Evolutionary conservation across 2,888 invertebrate species (phyloP).

Genomic region (Ichneumoninae sp.): DNA sequence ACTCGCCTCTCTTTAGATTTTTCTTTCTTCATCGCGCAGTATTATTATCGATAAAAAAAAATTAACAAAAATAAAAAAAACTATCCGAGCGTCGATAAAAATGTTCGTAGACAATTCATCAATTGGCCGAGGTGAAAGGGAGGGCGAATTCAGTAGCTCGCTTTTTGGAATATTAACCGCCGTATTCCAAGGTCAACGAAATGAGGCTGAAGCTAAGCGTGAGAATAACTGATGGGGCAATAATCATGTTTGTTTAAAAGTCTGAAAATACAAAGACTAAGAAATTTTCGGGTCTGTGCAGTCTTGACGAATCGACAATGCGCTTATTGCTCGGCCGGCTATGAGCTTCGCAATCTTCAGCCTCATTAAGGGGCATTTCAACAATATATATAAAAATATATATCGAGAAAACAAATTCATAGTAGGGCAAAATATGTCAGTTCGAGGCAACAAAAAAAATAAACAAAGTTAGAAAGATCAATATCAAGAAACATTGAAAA

Average conservation of each 20-base stretch:
- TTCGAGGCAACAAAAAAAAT: conserved; percentile 39
- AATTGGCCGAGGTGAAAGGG: conserved; percentile 52
- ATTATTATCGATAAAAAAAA: not conserved
- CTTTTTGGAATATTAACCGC: conserved; percentile 73
- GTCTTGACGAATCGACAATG: conserved; percentile 65
- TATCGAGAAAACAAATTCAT: conserved; percentile 10
- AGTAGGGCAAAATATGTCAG: conserved; percentile 4
- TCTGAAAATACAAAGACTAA: not conserved
- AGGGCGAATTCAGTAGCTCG: conserved; percentile 82
- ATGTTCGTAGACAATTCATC: conserved; percentile 29
- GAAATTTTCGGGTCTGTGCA: conserved; percentile 60
- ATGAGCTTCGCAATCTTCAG: conserved; percentile 45
- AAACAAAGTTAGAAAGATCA: conserved; percentile 12
- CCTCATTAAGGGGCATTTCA: conserved; percentile 43
- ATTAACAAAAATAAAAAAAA: not conserved
- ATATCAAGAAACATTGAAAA: conserved; percentile 26
- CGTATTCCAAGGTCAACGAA: conserved; percentile 60
- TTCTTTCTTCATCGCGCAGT: conserved; percentile 33
- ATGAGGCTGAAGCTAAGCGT: conserved; percentile 55
- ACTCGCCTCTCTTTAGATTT: conserved; percentile 59
- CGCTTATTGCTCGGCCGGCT: conserved; percentile 17
- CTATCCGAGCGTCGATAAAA: conserved; percentile 11
- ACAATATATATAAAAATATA: conserved; percentile 47
- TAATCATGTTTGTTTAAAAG: conserved; percentile 4
- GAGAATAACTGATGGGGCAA: conserved; percentile 29